These are phyloP conservation scores for Tarsius wallacei DNA, from an alignment of 2,797 vertebrate species.

Conservation along the genomic window DNA sequence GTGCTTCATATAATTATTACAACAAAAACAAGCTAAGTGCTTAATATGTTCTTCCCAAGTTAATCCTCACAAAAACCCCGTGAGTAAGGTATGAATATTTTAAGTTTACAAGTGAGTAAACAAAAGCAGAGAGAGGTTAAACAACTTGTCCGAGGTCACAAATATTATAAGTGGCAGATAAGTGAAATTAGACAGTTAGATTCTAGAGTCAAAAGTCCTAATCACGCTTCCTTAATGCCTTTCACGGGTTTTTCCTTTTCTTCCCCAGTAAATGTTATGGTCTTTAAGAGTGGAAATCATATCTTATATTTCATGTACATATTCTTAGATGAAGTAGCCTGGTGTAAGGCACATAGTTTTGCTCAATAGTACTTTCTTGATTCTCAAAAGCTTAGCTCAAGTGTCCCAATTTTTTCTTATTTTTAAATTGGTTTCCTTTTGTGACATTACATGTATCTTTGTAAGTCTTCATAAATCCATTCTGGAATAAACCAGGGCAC, in stretches of 20 bases:
- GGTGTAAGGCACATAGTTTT: background rate
- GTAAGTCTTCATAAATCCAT: background rate
- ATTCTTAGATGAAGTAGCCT: constrained; percentile 29
- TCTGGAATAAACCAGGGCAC: constrained; percentile 15
- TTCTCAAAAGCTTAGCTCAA: constrained; percentile 42
- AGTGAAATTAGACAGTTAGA: constrained; percentile 34
- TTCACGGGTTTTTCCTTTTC: constrained; percentile 25
- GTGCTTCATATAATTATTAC: constrained; percentile 37
- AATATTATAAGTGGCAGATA: background rate
- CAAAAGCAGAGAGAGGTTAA: constrained; percentile 17
- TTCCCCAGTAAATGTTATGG: constrained; percentile 2
- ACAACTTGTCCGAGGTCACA: constrained; percentile 27
- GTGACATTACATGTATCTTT: constrained; percentile 18
- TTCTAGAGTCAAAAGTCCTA: constrained; percentile 32
- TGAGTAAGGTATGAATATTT: background rate
- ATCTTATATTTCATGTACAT: constrained; percentile 33
- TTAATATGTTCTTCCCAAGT: constrained; percentile 39
- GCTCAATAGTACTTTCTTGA: background rate
- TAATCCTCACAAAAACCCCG: constrained; percentile 41
- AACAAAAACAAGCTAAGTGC: constrained; percentile 54
- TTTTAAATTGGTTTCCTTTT: constrained; percentile 20
- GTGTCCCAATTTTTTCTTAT: constrained; percentile 35
- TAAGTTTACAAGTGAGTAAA: constrained; percentile 64
- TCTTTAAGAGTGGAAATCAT: constrained; percentile 1
- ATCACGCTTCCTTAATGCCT: background rate